phyloP scores from a whole-genome alignment of 2,888 invertebrate genomes.

The Leptogaster cylindrica region DNA sequence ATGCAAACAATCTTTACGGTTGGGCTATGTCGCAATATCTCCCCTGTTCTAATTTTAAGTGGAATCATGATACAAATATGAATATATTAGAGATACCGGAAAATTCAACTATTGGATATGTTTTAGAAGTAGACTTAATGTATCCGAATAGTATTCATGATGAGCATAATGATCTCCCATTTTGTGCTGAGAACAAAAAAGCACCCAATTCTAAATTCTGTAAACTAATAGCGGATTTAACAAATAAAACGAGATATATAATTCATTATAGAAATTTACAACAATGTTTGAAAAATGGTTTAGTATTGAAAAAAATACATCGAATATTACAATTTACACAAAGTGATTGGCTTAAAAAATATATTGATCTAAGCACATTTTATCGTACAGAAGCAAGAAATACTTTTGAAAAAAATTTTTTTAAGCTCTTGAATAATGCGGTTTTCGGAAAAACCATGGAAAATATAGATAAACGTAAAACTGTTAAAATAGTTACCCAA shows the following conservation, averaged over 20 bases:
- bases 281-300: slow-evolving; percentile 51
- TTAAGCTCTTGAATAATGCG: slow-evolving; percentile 29
- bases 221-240: slow-evolving; percentile 50
- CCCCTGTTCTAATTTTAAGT: slow-evolving; percentile 2
- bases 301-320: slow-evolving; percentile 52
- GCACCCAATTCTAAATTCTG: background rate
- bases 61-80: background rate
- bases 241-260: slow-evolving; percentile 51
- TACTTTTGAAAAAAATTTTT: background rate
- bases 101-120: background rate
- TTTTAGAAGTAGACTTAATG: slow-evolving; percentile 24
- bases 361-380: slow-evolving; percentile 7
- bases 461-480: slow-evolving; percentile 48
- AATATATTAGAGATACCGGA: background rate
- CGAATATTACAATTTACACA: slow-evolving; percentile 52
- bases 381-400: background rate
- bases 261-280: slow-evolving; percentile 52
- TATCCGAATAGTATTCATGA: background rate
- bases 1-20: slow-evolving; percentile 23
- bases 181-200: background rate
- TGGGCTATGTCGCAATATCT: slow-evolving; percentile 15
- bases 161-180: slow-evolving; percentile 18
- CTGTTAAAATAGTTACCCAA: slow-evolving; percentile 43
- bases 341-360: slow-evolving; percentile 41
- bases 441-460: slow-evolving; percentile 47